These are phyloP conservation scores for Aplysina aerophoba DNA, from an alignment of 37 sponge, comb jelly and placozoan genomes.

Conservation along the genomic window DNA sequence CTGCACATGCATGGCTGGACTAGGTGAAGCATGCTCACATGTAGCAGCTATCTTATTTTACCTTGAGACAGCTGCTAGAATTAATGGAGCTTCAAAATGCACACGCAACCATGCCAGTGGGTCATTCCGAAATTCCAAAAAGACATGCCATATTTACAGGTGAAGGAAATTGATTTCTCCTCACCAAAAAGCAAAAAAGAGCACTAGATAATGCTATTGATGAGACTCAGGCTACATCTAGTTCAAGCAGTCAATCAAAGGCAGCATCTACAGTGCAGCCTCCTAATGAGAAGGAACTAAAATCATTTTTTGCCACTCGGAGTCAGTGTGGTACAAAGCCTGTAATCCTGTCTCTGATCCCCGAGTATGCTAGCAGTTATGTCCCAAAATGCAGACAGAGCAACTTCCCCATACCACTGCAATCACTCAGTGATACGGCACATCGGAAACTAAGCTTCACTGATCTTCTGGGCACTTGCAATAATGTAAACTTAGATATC, in stretches of 20 bases:
- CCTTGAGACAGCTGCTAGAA: constrained; percentile 22
- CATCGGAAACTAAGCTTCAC: neutral
- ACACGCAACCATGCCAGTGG: constrained; percentile 34
- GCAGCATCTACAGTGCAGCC: too few relatives aligned
- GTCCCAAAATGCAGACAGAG: constrained; percentile 14
- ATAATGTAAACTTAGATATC: neutral
- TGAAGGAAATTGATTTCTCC: constrained; percentile 25
- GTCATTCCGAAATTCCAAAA: constrained; percentile 20
- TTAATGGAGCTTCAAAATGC: constrained; percentile 13
- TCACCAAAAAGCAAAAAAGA: constrained; percentile 15
- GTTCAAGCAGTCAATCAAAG: too few relatives aligned
- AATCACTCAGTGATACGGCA: constrained; percentile 1
- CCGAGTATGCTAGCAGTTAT: constrained; percentile 22
- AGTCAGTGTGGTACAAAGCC: constrained; percentile 9
- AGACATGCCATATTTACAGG: neutral
- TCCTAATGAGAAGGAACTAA: too few relatives aligned
- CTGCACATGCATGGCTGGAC: constrained; percentile 58
- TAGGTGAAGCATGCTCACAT: constrained; percentile 56
- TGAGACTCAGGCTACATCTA: too few relatives aligned
- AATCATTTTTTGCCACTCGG: too few relatives aligned
- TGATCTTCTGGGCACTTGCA: constrained; percentile 29
- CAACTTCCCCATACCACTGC: constrained; percentile 29
- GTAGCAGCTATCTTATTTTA: constrained; percentile 39
- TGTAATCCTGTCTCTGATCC: constrained; percentile 40
- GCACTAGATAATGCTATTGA: constrained; percentile 18